These are phyloP conservation scores for Isoperla grammatica DNA, from an alignment of 2,888 invertebrate genomes.

Conservation along the genomic window DNA sequence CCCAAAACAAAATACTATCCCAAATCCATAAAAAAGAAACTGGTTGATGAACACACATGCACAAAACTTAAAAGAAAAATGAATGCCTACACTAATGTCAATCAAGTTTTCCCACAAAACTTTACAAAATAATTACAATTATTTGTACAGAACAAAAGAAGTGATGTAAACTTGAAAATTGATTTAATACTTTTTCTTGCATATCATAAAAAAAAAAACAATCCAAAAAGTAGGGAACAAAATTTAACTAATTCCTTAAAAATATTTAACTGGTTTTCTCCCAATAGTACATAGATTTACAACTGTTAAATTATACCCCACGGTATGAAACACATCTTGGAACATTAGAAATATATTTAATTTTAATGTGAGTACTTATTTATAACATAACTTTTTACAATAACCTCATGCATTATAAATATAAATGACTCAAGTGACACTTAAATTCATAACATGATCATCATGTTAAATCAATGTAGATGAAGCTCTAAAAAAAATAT, in stretches of 20 bases:
- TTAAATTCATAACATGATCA: too few relatives aligned
- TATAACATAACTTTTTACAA: too few relatives aligned
- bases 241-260: neutral
- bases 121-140: conserved; percentile 17
- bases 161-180: neutral
- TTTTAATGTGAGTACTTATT: too few relatives aligned
- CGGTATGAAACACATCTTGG: too few relatives aligned
- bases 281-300: too few relatives aligned
- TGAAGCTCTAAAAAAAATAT: neutral
- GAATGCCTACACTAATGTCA: neutral
- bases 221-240: conserved; percentile 14
- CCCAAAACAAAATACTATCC: conserved; percentile 12
- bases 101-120: conserved; percentile 2
- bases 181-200: conserved; percentile 1
- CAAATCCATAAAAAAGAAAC: conserved; percentile 12
- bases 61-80: conserved; percentile 6
- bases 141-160: conserved; percentile 10
- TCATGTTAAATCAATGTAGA: too few relatives aligned
- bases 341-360: too few relatives aligned
- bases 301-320: too few relatives aligned
- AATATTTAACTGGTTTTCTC: too few relatives aligned
- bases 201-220: conserved; percentile 12
- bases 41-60: conserved; percentile 8
- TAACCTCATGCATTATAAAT: too few relatives aligned
- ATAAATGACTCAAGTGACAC: too few relatives aligned